Evolutionary conservation across 2,797 vertebrate species (phyloP).

Genomic region (Myotis vivesi): DNA sequence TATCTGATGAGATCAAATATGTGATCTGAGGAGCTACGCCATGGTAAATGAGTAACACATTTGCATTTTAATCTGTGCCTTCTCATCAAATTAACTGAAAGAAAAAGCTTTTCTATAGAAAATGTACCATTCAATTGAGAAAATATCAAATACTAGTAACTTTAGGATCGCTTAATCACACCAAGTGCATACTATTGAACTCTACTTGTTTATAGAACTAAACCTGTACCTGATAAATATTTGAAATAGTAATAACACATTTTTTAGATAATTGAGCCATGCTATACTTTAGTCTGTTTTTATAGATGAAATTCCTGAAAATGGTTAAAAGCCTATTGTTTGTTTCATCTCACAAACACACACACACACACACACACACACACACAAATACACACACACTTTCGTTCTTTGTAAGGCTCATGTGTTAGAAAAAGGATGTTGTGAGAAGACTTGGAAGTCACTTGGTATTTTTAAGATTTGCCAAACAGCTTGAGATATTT

Average conservation of each 20-base stretch:
- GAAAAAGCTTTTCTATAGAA: neutral
- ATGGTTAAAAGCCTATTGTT: neutral
- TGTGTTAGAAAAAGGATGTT: neutral
- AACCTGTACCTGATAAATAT: neutral
- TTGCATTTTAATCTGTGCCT: neutral
- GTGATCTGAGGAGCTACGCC: neutral
- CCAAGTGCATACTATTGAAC: neutral
- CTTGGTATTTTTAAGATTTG: constrained; percentile 59
- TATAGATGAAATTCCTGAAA: neutral
- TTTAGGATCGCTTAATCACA: neutral
- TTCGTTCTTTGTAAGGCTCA: neutral
- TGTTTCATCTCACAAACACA: neutral
- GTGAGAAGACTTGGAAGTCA: constrained; percentile 35
- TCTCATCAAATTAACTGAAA: neutral
- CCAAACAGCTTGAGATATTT: constrained; percentile 73
- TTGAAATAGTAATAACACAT: neutral
- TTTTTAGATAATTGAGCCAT: neutral
- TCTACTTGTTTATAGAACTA: neutral
- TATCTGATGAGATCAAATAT: neutral
- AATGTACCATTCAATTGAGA: neutral
- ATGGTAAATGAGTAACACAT: neutral
- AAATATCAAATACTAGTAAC: neutral
- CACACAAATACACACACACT: neutral
- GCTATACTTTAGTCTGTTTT: neutral
- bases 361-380: neutral